These are phyloP conservation scores for Chaetodon auriga DNA, from an alignment of 2,113 vertebrate genomes.

Conservation along the genomic window DNA sequence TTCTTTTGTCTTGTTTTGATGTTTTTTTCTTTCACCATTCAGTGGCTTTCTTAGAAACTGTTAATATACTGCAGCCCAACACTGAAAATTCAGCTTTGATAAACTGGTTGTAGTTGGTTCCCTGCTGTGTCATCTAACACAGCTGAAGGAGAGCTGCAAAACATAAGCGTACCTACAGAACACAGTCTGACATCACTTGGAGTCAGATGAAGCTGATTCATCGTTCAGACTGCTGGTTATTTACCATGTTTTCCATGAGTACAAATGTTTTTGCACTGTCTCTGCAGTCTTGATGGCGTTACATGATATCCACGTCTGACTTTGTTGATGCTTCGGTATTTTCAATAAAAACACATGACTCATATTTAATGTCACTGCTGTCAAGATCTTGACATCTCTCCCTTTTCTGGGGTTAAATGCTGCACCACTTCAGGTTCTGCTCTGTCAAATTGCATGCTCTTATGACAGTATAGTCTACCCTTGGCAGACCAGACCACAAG, in stretches of 20 bases:
- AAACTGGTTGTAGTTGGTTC: neutral
- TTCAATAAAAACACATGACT: conserved; percentile 14
- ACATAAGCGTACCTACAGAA: too few species aligned
- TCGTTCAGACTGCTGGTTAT: neutral
- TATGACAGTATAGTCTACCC: neutral
- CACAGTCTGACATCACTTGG: too few species aligned
- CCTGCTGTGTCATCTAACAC: neutral
- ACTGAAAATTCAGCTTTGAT: neutral
- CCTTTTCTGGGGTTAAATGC: neutral
- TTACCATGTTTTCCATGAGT: neutral
- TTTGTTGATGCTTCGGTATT: neutral
- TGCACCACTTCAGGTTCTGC: neutral
- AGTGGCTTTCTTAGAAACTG: neutral
- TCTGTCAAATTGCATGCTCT: conserved; percentile 2
- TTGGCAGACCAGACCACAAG: conserved; percentile 9
- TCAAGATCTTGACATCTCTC: neutral
- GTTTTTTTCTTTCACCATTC: neutral
- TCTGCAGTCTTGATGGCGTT: neutral
- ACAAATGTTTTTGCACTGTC: neutral
- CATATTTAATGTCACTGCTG: conserved; percentile 4
- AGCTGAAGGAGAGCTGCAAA: neutral
- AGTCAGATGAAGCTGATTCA: neutral
- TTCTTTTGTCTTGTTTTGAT: neutral
- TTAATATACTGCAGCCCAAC: neutral
- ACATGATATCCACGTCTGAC: neutral